These are phyloP conservation scores for Rhabdornis inornatus DNA, from an alignment of 2,113 vertebrate genomes.

Conservation along the genomic window DNA sequence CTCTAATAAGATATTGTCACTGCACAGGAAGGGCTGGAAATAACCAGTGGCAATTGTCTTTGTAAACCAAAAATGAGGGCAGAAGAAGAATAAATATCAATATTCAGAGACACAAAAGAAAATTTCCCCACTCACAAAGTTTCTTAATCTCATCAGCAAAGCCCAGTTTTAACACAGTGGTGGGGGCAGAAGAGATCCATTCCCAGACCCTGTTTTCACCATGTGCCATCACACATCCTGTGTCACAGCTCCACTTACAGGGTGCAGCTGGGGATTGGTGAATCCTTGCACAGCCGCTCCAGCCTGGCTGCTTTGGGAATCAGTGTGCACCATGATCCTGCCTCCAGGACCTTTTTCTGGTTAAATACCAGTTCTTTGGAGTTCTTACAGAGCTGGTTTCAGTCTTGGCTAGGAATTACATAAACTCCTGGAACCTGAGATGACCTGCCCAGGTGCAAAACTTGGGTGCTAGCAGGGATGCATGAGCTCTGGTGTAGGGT, in stretches of 20 bases:
- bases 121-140: neutral
- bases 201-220: neutral
- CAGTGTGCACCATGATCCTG: fast-evolving
- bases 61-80: neutral
- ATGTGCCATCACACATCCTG: fast-evolving
- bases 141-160: neutral
- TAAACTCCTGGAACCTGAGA: neutral
- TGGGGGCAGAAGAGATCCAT: neutral
- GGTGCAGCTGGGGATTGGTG: fast-evolving
- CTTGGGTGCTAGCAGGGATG: neutral
- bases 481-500: neutral
- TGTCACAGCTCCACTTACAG: neutral
- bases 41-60: neutral
- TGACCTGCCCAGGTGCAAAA: neutral
- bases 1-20: neutral
- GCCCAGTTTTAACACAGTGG: neutral
- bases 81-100: neutral
- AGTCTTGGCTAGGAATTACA: neutral
- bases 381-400: neutral
- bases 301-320: neutral
- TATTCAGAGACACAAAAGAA: neutral
- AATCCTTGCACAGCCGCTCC: fast-evolving
- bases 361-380: neutral
- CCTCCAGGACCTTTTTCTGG: neutral
- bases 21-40: neutral